A percentile compares a stretch with the other conserved stretches of the same genome.
Evolutionary conservation across 1,140 invertebrate species (phyloP).

Genomic region (Alviniconcha marisindica): DNA sequence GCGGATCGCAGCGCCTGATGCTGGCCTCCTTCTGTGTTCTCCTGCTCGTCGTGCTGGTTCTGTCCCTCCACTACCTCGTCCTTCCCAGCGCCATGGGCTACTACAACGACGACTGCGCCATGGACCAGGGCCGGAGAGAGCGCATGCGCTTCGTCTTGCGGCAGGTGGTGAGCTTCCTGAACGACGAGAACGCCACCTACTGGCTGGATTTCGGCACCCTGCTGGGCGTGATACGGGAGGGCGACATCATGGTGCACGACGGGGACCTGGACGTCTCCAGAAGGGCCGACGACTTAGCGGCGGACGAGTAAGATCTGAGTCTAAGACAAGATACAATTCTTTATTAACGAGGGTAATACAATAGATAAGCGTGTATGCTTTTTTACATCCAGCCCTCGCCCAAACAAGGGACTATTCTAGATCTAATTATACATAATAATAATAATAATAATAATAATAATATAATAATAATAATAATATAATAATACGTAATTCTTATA

Average conservation of each 20-base stretch:
- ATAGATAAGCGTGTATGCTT: no score
- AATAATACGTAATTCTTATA: no score
- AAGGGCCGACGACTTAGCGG: not conserved
- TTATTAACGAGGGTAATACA: no score
- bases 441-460: no score
- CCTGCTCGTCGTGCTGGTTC: not conserved
- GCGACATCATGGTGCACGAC: slow-evolving; percentile 15
- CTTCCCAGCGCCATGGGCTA: slow-evolving; percentile 15
- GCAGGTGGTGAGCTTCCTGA: not conserved
- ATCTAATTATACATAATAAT: no score
- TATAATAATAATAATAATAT: no score
- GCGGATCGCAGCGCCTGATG: no score
- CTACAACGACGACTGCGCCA: slow-evolving; percentile 1
- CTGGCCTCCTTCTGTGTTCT: no score
- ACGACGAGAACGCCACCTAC: slow-evolving; percentile 25
- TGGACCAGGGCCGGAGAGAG: not conserved
- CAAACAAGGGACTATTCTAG: no score
- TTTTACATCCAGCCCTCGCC: no score
- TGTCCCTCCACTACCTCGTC: not conserved
- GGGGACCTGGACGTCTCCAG: slow-evolving; percentile 17
- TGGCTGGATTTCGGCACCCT: slow-evolving; percentile 19
- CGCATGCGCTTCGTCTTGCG: slow-evolving; percentile 5
- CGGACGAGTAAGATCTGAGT: not conserved
- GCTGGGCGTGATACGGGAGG: not conserved
- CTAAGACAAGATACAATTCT: no score